Base-by-base conservation (phyloP, 1,140 invertebrate genomes). In the Parapsyche elsis region DNA sequence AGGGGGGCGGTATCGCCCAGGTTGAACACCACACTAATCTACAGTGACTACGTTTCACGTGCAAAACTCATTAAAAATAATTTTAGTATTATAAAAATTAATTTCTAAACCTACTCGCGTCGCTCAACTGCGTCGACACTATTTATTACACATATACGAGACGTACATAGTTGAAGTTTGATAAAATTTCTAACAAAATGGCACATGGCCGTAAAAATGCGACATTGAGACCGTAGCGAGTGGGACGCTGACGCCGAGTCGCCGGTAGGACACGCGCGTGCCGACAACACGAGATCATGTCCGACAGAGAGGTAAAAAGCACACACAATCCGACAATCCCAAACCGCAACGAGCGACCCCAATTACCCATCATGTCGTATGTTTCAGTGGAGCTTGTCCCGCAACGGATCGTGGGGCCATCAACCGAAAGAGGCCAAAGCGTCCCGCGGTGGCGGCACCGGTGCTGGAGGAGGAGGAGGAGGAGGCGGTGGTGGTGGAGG, bases 301-400 rank as follows among this genome's bases (percentile, higher is more conserved):
- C 88, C 80, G 88, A 89, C 85, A 86, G 87, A 84, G 88, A 89
- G 88, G 88, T 89, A 84, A n/a, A n/a, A n/a, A 85, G 87, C 86
- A n/a, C n/a, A n/a, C n/a, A n/a, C n/a, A n/a, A n/a, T n/a, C n/a
- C n/a, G n/a, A n/a, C n/a, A n/a, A n/a, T n/a, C n/a, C n/a, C n/a
- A n/a, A n/a, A n/a, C n/a, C n/a, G n/a, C n/a, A n/a, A n/a, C n/a
- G n/a, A n/a, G n/a, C n/a, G n/a, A n/a, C n/a, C n/a, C n/a, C n/a
- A 9, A 9, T 23, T 7, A 24, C 67, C 19, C 23, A 9, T 30
- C 2, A 7, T 9, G 23, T 21, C 23, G 26, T 44, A 9, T 61
- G 49, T 81, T 82, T 88, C 87, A 89, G 88, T 88, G 88, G 81
- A 89, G 88, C 85, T 86, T 86, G 46, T 88, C 88, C 61, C 86